Evolutionary conservation across 2,888 invertebrate genomes (phyloP).

Genomic region (Zygothrica quintamaculata): DNA sequence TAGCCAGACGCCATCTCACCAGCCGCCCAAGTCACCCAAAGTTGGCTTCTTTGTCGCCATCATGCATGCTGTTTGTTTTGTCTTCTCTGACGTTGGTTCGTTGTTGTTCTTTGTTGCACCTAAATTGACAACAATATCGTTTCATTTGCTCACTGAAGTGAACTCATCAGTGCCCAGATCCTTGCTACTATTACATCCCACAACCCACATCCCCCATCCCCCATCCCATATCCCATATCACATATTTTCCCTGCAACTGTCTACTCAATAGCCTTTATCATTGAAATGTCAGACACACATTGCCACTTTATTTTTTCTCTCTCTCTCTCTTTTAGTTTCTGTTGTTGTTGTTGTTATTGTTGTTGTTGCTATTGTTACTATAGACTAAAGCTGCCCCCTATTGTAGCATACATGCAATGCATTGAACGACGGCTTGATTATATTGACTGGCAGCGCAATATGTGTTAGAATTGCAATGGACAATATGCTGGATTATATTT

Average conservation of each 20-base stretch:
- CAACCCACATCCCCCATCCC: neutral
- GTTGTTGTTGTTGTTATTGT: too few species aligned
- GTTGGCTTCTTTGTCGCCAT: constrained; percentile 54
- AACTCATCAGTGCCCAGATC: constrained; percentile 72
- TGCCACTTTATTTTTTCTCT: constrained; percentile 66
- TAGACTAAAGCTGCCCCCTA: constrained; percentile 32
- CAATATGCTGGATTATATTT: constrained; percentile 43
- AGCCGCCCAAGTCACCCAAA: constrained; percentile 4
- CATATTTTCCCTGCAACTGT: neutral
- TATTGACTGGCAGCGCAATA: constrained; percentile 58
- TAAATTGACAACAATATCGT: constrained; percentile 79
- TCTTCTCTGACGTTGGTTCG: constrained; percentile 64
- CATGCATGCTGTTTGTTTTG: constrained; percentile 75
- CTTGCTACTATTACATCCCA: constrained; percentile 3
- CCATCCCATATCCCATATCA: neutral
- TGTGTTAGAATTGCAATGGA: constrained; percentile 14
- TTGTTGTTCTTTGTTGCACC: constrained; percentile 76
- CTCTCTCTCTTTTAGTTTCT: too few species aligned
- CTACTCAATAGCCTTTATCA: neutral
- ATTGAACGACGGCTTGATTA: constrained; percentile 66
- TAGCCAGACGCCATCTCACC: neutral
- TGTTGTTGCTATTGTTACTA: too few species aligned
- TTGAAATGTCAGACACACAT: constrained; percentile 39
- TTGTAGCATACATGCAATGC: constrained; percentile 15
- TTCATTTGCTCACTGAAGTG: constrained; percentile 79